phyloP scores from a whole-genome alignment of 2,888 invertebrate species.

The Nephrotoma flavescens region DNA sequence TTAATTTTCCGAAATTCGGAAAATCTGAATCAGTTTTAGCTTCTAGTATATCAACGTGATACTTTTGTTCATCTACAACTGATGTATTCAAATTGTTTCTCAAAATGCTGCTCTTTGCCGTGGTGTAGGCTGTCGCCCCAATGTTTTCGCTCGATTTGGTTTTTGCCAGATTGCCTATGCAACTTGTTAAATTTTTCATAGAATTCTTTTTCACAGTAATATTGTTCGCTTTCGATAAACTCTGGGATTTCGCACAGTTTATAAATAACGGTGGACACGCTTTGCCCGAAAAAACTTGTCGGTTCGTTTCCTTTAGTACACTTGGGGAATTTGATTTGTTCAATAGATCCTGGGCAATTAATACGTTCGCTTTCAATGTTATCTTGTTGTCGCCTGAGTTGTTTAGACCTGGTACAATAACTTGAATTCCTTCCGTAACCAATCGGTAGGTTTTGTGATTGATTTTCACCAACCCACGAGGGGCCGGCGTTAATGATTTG shows the following conservation, averaged over 20 bases:
- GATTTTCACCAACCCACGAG: background rate
- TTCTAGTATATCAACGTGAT: background rate
- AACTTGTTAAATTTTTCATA: background rate
- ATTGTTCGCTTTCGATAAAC: background rate
- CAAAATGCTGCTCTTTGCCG: background rate
- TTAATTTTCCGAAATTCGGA: conserved; percentile 1
- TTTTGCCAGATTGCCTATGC: background rate
- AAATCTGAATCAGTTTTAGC: background rate
- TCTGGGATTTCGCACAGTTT: background rate
- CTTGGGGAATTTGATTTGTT: background rate
- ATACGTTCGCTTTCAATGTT: background rate
- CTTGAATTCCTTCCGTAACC: background rate
- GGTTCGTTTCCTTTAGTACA: background rate
- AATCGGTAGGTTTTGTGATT: background rate
- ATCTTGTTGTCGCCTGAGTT: background rate
- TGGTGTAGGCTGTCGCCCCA: background rate
- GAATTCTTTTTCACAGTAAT: background rate
- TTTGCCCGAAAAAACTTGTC: background rate
- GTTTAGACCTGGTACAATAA: background rate
- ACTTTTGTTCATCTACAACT: background rate
- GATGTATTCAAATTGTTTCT: background rate
- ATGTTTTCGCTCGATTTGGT: background rate
- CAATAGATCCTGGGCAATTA: background rate
- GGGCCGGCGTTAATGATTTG: background rate
- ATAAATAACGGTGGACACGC: background rate